Evolutionary conservation across 2,888 invertebrate species (phyloP), one percentile per base, ranked within the genome.

Genomic region (Chamaedrilus cognettii): DNA sequence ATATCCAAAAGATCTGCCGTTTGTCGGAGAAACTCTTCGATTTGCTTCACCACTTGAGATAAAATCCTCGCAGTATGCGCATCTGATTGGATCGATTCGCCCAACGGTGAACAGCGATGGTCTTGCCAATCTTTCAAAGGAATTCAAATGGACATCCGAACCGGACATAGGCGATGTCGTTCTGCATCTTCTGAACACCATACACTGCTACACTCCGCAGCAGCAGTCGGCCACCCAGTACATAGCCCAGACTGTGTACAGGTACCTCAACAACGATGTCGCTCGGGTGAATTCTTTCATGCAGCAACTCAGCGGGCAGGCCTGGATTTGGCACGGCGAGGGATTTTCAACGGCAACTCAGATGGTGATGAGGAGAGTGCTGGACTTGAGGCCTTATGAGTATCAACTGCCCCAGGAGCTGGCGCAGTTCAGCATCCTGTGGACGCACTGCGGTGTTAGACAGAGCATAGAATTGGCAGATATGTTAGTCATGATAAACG

Each of bases 321-420:
- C 70, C 5, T 77, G 77, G 77, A 67, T 76, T 11, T 77, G 77
- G 77, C 70, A 73, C 56, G 77, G 77, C 1, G 71, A 75, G 15
- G 77, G 75, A 1, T 77, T 77, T 64, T 55, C 67, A 4, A n/a
- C 60, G 7, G 64, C 71, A 5, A 57, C 66, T 7, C 58, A 68
- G 5, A 60, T 76, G 23, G 64, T 71, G 15, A 59, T 75, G 34
- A 23, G 23, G 11, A 51, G 64, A 11, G 71, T 72, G 65, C 70
- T 74, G 64, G 69, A 74, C 58, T 64, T 77, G n/a, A 30, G 64
- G 31, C 77, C 77, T 2, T 75, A 70, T 34, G 56, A 72, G 2
- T 74, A 71, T 67, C 50, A 52, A 35, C 63, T 76, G 30, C 76
- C 77, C 7, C 60, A 56, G 5, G 72, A 73, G 56, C 52, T 76